Evolutionary conservation across 2,113 vertebrate species (phyloP).

Genomic region (Ivindomyrus marchei): DNA sequence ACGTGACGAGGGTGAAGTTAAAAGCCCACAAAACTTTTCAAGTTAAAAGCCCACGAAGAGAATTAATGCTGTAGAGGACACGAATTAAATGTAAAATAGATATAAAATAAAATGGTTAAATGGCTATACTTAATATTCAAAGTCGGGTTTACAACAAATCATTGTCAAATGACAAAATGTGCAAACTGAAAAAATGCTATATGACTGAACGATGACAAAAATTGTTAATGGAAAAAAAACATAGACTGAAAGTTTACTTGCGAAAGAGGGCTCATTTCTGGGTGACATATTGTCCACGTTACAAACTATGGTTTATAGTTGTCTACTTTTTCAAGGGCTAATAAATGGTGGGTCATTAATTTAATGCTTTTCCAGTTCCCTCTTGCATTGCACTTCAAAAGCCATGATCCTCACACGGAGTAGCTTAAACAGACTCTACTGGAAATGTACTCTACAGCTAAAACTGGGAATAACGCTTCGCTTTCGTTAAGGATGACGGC

Average conservation of each 20-base stretch:
- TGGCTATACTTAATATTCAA: not conserved
- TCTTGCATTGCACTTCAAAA: slow-evolving; percentile 18
- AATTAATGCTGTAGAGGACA: not conserved
- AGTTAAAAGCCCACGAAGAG: not conserved
- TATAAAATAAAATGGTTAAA: not conserved
- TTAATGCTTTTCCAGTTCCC: slow-evolving; percentile 48
- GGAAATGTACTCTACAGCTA: slow-evolving; percentile 32
- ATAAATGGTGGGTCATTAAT: slow-evolving; percentile 61
- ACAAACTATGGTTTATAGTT: slow-evolving; percentile 7
- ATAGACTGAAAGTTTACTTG: not conserved
- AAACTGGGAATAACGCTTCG: not conserved
- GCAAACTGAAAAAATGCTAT: not conserved
- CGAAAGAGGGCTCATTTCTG: not conserved
- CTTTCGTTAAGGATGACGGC: not conserved
- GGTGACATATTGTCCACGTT: slow-evolving; percentile 47
- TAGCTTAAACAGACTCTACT: slow-evolving; percentile 53
- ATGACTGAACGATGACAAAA: not conserved
- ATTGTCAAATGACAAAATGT: not conserved
- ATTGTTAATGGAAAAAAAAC: not conserved
- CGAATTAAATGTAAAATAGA: not conserved
- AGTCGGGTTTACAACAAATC: not conserved
- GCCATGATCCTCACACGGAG: slow-evolving; percentile 39
- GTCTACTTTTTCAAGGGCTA: slow-evolving; percentile 36
- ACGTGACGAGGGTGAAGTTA: not conserved
- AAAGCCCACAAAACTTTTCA: not conserved